These are phyloP conservation scores for Pyrocephalus nanus DNA, from an alignment of 2,797 vertebrate species.

Conservation along the genomic window DNA sequence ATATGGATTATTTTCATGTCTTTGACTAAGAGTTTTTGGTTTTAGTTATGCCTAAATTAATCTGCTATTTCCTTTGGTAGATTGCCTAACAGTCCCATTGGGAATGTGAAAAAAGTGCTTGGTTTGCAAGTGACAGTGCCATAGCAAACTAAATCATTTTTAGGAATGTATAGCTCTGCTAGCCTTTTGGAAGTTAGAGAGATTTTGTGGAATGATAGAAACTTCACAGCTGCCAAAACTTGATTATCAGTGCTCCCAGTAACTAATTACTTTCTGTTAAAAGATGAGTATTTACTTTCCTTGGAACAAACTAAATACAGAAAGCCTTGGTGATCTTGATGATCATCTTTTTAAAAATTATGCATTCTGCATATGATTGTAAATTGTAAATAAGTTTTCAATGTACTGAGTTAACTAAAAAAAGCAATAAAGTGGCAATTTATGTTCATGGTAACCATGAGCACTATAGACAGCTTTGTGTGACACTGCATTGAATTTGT, in stretches of 20 bases:
- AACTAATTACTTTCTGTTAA: background rate
- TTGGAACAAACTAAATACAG: background rate
- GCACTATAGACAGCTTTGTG: background rate
- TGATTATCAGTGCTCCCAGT: background rate
- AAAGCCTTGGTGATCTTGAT: background rate
- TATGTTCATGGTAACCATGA: background rate
- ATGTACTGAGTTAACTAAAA: background rate
- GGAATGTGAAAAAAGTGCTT: background rate
- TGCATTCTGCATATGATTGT: background rate
- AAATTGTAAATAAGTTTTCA: background rate
- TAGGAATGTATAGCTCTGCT: background rate
- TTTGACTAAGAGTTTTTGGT: background rate
- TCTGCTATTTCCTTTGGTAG: background rate
- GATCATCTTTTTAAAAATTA: fast-evolving
- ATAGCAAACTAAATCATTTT: background rate
- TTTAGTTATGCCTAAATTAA: background rate
- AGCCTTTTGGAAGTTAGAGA: background rate
- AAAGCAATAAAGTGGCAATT: background rate
- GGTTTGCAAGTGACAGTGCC: background rate
- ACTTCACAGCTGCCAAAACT: background rate
- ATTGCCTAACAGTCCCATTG: background rate
- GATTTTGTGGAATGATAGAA: background rate
- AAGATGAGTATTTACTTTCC: background rate
- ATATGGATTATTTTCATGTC: background rate
- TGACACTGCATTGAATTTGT: background rate